Evolutionary conservation across 2,113 vertebrate species (phyloP).

Genomic region (Etheostoma spectabile): DNA sequence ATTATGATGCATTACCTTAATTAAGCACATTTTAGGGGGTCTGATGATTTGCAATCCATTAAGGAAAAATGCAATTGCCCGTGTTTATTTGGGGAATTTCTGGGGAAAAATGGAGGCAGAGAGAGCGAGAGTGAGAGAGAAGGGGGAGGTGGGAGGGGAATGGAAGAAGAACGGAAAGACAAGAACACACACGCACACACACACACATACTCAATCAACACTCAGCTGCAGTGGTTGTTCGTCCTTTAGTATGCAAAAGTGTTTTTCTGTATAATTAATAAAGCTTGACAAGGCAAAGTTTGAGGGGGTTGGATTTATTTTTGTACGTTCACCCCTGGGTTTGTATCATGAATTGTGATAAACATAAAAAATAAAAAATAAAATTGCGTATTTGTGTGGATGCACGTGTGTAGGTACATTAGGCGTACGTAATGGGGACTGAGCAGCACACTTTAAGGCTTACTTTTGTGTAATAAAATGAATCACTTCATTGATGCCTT

Average conservation of each 20-base stretch:
- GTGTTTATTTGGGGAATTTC: slow-evolving; percentile 66
- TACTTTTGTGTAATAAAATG: slow-evolving; percentile 3
- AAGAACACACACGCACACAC: slow-evolving; percentile 32
- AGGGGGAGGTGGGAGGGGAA: not conserved
- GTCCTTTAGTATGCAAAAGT: slow-evolving; percentile 38
- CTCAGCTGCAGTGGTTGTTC: slow-evolving; percentile 13
- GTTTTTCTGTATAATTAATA: slow-evolving; percentile 49
- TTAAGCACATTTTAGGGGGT: slow-evolving; percentile 68
- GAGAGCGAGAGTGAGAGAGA: slow-evolving; percentile 20
- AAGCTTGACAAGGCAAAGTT: slow-evolving; percentile 34
- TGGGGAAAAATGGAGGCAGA: slow-evolving; percentile 34
- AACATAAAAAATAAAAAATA: not conserved
- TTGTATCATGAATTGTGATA: not conserved
- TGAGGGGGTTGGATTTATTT: slow-evolving; percentile 10
- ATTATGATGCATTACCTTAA: slow-evolving; percentile 75
- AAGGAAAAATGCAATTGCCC: slow-evolving; percentile 73
- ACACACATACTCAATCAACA: slow-evolving; percentile 13
- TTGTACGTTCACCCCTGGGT: not conserved
- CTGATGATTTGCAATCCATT: slow-evolving; percentile 74
- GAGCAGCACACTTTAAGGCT: not conserved
- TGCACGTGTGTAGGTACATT: not conserved
- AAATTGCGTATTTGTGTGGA: not conserved
- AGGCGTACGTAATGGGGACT: not conserved
- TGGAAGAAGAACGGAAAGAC: slow-evolving; percentile 13
- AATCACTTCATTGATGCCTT: slow-evolving; percentile 3